These are phyloP conservation scores for Aphodius granarius DNA, from an alignment of 2,888 invertebrate genomes.

Conservation along the genomic window DNA sequence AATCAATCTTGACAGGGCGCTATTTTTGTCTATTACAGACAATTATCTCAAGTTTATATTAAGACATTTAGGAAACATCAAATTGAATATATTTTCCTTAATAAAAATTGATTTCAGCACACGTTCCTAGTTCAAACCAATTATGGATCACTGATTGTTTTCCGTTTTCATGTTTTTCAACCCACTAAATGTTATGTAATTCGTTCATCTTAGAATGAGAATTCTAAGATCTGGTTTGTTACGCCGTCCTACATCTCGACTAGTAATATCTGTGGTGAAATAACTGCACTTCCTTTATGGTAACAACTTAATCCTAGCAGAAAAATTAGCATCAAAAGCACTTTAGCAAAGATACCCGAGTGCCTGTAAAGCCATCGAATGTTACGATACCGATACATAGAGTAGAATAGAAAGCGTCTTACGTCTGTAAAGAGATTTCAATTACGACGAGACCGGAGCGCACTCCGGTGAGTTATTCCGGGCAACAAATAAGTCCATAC, in stretches of 20 bases:
- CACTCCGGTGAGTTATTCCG: slow-evolving; percentile 6
- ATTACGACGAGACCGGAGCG: slow-evolving; percentile 2
- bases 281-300: background rate
- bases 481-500: background rate
- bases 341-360: background rate
- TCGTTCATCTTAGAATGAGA: background rate
- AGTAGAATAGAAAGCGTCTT: background rate
- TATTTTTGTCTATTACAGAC: too few relatives aligned
- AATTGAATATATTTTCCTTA: too few relatives aligned
- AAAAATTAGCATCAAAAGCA: background rate
- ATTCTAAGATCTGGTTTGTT: background rate
- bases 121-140: too few relatives aligned
- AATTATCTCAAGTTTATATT: too few relatives aligned
- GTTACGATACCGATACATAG: background rate
- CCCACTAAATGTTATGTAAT: too few relatives aligned
- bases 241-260: background rate
- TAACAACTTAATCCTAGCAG: background rate
- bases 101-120: too few relatives aligned
- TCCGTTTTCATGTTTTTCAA: too few relatives aligned
- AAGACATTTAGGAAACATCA: too few relatives aligned
- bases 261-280: background rate
- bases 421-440: slow-evolving; percentile 1
- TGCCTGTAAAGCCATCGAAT: background rate
- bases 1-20: too few relatives aligned
- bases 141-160: too few relatives aligned